Evolutionary conservation across 2,888 invertebrate genomes (phyloP), one percentile per base, ranked within the genome.

Genomic region (Drosophila melanosoma): DNA sequence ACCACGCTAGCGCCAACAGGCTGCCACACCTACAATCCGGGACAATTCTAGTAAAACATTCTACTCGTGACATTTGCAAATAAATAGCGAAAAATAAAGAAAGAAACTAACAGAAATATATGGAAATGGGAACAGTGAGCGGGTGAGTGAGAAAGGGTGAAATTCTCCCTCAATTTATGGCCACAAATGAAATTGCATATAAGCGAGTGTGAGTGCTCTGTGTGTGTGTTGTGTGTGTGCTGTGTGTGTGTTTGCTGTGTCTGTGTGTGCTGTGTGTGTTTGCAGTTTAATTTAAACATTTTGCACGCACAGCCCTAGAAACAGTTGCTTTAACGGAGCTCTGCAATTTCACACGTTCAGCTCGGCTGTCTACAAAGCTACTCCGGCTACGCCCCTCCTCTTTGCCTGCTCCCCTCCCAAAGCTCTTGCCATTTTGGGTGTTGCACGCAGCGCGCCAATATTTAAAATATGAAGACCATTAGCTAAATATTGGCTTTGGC

Each of bases 391-490:
- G 23, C 12, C 33, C n/a, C 11, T 15, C 11, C 12, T 1, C 12
- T 1, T 38, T 17, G 20, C n/a, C 33, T 2, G 7, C 7, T 3
- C 15, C 15, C 2, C 2, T 10, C 1, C 20, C 7, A 7, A 2
- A 6, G 11, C 20, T 35, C 17, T 5, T 58, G 15, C 33, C 26
- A 33, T 15, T 60, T 12, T 45, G 38, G 40, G 29, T 29, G 23
- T 57, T 57, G 69, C 79, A 74, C 76, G 65, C 77, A 69, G 69
- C 69, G 38, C 69, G 64, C 76, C 90, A 90, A 87, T 87, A 83
- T 87, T 87, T 90, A 90, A 87, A 87, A 90, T 90, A 87, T 87
- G 90, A 87, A 87, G 89, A 83, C 87, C 87, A 87, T 87, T 87
- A 87, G 87, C 90, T 90, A 88, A 87, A 87, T 87, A 87, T 87